These are phyloP conservation scores for Pristionchus fissidentatus DNA, from an alignment of 2,888 invertebrate genomes.

Conservation along the genomic window DNA sequence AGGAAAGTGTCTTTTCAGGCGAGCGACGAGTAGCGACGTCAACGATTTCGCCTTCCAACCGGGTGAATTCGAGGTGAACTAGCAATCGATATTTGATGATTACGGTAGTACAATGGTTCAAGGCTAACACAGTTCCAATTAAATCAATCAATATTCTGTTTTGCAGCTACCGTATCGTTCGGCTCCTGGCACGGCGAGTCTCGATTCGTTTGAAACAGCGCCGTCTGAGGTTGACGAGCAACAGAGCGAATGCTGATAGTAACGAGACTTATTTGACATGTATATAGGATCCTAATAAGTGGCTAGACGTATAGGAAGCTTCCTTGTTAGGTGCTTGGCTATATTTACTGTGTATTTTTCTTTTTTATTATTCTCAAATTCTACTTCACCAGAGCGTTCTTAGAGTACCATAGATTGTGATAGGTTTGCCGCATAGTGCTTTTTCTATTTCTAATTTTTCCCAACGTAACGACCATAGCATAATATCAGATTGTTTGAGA, in stretches of 20 bases:
- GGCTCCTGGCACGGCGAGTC: not conserved
- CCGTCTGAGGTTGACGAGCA: not conserved
- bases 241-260: not conserved
- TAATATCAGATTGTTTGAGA: no score
- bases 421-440: no score
- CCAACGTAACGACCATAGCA: no score
- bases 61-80: constrained; percentile 45
- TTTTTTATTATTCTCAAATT: not conserved
- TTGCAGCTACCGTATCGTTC: constrained; percentile 1
- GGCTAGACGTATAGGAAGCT: constrained; percentile 25
- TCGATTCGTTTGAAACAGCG: not conserved
- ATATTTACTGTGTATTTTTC: not conserved
- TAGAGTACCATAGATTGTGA: no score
- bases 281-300: not conserved
- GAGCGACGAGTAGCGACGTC: constrained; percentile 18
- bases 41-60: constrained; percentile 55
- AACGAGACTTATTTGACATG: not conserved
- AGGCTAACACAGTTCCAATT: no score
- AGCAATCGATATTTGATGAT: not conserved
- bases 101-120: not conserved
- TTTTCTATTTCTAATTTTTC: no score
- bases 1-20: not conserved
- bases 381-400: no score
- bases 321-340: not conserved
- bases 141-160: not conserved